These are phyloP conservation scores for Paradoxurus hermaphroditus DNA, from an alignment of 2,113 vertebrate genomes.

Conservation along the genomic window DNA sequence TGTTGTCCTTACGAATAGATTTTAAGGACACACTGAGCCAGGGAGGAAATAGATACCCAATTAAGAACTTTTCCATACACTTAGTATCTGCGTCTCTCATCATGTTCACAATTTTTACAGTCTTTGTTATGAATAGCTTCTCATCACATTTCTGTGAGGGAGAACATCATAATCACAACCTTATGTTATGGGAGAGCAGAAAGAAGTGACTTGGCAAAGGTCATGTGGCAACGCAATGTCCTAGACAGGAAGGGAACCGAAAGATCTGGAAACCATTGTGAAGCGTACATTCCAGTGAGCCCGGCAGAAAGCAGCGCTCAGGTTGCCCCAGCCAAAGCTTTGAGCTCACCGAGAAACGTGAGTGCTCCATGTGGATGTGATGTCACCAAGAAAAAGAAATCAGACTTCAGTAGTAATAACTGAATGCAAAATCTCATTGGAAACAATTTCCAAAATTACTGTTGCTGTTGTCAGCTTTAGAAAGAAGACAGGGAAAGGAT, in stretches of 20 bases:
- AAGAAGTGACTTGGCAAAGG: slow-evolving; percentile 69
- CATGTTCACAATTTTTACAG: slow-evolving; percentile 53
- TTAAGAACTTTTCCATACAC: slow-evolving; percentile 46
- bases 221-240: slow-evolving; percentile 52
- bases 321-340: neutral
- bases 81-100: slow-evolving; percentile 54
- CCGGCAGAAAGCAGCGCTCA: slow-evolving; percentile 41
- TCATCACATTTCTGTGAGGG: slow-evolving; percentile 61
- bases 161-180: slow-evolving; percentile 68
- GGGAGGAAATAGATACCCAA: slow-evolving; percentile 54
- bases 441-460: slow-evolving; percentile 17
- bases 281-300: neutral
- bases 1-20: slow-evolving; percentile 26
- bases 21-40: slow-evolving; percentile 21
- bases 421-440: neutral
- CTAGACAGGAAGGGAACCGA: slow-evolving; percentile 52
- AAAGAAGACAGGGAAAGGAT: neutral
- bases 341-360: neutral
- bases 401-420: neutral
- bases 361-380: neutral
- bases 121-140: slow-evolving; percentile 70
- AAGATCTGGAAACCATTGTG: slow-evolving; percentile 62
- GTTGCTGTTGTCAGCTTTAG: neutral
- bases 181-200: slow-evolving; percentile 44
- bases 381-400: slow-evolving; percentile 31